phyloP scores from a whole-genome alignment of 2,797 vertebrate genomes.

The Clarias fuscus region DNA sequence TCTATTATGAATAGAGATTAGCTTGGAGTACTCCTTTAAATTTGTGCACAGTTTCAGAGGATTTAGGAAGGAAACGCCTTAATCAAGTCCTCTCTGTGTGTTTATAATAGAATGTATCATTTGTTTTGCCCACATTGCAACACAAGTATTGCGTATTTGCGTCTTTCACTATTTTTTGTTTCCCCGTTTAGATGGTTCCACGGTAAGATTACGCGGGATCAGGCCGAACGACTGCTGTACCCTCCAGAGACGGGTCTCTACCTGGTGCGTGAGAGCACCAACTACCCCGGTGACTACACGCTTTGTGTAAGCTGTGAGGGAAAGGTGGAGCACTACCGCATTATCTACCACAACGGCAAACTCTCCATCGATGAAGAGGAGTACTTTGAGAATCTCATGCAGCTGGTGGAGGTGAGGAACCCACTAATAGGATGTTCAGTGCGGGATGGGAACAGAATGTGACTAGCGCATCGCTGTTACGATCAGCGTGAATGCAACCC shows the following conservation, averaged over 20 bases:
- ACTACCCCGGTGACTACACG: conserved; percentile 97
- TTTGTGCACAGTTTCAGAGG: not conserved
- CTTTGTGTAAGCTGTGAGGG: conserved; percentile 95
- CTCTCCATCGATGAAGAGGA: conserved; percentile 94
- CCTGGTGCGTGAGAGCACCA: conserved; percentile 96
- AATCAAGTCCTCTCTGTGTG: not conserved
- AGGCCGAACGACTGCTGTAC: conserved; percentile 85
- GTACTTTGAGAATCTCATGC: conserved; percentile 97
- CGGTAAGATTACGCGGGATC: conserved; percentile 93
- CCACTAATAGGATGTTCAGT: not conserved
- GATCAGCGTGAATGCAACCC: not conserved
- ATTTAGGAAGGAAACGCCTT: not conserved
- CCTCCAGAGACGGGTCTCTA: conserved; percentile 91
- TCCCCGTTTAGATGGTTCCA: conserved; percentile 88
- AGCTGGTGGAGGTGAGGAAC: conserved; percentile 91
- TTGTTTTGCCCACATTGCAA: not conserved
- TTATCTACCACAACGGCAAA: conserved; percentile 90
- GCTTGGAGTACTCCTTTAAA: not conserved
- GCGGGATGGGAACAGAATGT: not conserved
- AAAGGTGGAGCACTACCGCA: conserved; percentile 98
- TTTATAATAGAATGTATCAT: not conserved
- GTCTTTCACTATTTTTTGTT: no score
- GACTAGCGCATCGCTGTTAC: not conserved
- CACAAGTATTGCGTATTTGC: not conserved
- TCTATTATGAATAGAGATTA: not conserved